These are phyloP conservation scores for Orcinus orca DNA, from an alignment of 2,113 vertebrate species.

Conservation along the genomic window DNA sequence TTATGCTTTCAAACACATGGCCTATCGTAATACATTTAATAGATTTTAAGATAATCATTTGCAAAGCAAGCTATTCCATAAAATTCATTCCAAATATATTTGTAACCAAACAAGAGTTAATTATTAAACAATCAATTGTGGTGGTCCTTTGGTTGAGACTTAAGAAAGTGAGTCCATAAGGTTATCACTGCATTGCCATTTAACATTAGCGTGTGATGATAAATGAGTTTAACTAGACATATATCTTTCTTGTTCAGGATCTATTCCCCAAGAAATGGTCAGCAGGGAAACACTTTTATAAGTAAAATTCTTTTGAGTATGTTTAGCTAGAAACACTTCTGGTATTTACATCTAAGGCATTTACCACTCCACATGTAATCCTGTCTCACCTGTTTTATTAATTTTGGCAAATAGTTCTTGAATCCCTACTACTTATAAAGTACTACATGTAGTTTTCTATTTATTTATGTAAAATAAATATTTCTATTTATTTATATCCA, in stretches of 20 bases:
- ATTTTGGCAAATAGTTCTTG: neutral
- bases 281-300: neutral
- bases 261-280: neutral
- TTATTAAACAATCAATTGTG: constrained; percentile 7
- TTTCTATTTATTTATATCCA: neutral
- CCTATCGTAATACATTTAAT: neutral
- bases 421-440: neutral
- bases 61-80: neutral
- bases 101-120: constrained; percentile 13
- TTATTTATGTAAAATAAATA: neutral
- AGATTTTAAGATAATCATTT: neutral
- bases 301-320: neutral
- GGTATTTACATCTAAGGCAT: neutral
- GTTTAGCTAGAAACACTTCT: neutral
- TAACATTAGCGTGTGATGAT: neutral
- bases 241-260: neutral
- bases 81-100: neutral
- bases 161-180: neutral
- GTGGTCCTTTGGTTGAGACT: neutral
- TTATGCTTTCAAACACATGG: neutral
- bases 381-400: neutral
- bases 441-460: neutral
- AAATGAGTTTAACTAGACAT: constrained; percentile 23
- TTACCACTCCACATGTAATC: neutral
- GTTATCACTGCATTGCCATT: neutral